phyloP scores from a whole-genome alignment of 2,797 vertebrate species.

The Arctocebus calabarensis region DNA sequence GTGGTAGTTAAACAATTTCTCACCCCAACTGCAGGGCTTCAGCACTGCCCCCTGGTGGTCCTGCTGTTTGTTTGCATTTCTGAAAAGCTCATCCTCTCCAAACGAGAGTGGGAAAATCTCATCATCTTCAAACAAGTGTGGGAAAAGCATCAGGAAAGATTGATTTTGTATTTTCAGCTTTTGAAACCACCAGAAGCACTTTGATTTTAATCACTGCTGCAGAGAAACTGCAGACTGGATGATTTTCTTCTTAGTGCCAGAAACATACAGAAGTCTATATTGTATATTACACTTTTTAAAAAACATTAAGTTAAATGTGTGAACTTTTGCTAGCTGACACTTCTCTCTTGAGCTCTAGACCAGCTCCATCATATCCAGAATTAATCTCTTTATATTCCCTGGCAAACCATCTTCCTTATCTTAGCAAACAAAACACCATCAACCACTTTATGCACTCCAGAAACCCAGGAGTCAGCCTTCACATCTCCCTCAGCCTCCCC shows the following conservation, averaged over 20 bases:
- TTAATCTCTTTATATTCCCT: neutral
- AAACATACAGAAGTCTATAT: neutral
- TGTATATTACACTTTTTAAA: neutral
- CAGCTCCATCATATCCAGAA: neutral
- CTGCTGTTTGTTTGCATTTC: neutral
- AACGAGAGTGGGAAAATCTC: neutral
- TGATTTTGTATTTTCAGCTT: neutral
- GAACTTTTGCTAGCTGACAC: neutral
- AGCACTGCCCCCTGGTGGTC: no score
- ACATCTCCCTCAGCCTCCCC: neutral
- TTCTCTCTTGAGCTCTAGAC: neutral
- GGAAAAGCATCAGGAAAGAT: neutral
- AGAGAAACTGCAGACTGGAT: neutral
- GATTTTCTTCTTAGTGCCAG: neutral
- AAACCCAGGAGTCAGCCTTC: neutral
- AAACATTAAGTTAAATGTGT: neutral
- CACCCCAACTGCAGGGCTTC: accelerated
- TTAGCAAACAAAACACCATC: neutral
- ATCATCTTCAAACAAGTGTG: neutral
- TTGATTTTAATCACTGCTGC: neutral
- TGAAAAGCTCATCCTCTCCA: neutral
- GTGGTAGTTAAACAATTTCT: no score
- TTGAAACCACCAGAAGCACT: conserved; percentile 18
- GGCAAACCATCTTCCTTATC: neutral
- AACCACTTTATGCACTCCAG: neutral